Conservation (phyloP, 2,888 invertebrate genomes). For the Eupithecia centaureata region DNA sequence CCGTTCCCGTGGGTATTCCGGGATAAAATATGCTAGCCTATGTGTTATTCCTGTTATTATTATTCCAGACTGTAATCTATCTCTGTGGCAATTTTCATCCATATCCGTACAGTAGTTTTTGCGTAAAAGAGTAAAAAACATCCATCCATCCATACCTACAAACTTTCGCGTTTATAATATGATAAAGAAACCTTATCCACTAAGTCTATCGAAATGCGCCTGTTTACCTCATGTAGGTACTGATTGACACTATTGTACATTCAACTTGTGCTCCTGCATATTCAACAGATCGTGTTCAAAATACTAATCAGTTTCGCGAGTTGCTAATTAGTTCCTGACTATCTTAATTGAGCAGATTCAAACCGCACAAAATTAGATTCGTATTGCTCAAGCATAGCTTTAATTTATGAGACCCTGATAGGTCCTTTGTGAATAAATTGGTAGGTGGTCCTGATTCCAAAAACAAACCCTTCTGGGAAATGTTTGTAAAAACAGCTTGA, state of each 20-base stretch:
- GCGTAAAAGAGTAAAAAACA: no score
- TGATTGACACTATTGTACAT: slow-evolving; percentile 9
- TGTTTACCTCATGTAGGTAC: neutral
- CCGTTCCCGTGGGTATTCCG: no score
- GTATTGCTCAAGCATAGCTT: neutral
- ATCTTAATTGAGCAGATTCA: slow-evolving; percentile 7
- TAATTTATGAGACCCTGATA: neutral
- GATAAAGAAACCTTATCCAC: no score
- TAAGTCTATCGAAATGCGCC: neutral
- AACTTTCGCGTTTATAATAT: no score
- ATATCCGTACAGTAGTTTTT: no score
- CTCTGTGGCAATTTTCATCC: no score
- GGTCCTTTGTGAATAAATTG: slow-evolving; percentile 18
- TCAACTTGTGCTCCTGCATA: slow-evolving; percentile 5
- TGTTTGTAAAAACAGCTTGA: slow-evolving; percentile 11
- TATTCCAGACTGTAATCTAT: no score
- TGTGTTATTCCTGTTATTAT: no score
- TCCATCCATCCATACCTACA: no score
- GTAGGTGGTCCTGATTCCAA: neutral
- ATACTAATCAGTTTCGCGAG: slow-evolving; percentile 4
- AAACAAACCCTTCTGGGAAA: slow-evolving; percentile 15
- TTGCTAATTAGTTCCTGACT: slow-evolving; percentile 7
- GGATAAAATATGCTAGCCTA: no score
- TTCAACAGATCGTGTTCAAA: slow-evolving; percentile 12
- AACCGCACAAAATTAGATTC: neutral